phyloP scores from a whole-genome alignment of 2,113 vertebrate species.

The Amazona guildingii region DNA sequence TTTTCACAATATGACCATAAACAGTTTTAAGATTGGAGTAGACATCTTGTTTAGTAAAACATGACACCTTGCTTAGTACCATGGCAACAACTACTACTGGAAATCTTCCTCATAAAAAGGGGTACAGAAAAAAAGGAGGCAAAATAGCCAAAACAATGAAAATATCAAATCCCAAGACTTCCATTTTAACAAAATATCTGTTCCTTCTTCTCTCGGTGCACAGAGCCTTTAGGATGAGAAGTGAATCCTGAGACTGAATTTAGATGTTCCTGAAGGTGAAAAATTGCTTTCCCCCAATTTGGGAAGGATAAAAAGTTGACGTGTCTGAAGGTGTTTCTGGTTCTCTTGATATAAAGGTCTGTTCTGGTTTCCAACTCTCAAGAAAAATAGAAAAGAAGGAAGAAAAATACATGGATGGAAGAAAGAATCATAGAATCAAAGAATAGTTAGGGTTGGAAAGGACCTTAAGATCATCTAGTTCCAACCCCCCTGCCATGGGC shows the following conservation, averaged over 20 bases:
- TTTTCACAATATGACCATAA: neutral
- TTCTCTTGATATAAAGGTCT: neutral
- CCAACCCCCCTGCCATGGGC: no score
- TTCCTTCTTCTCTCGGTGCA: neutral
- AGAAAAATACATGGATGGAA: neutral
- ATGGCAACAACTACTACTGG: conserved; percentile 41
- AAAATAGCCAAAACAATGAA: neutral
- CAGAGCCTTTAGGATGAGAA: neutral
- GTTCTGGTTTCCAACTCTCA: neutral
- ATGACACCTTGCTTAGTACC: neutral
- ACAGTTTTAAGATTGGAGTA: neutral
- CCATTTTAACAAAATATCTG: neutral
- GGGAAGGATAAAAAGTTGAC: neutral
- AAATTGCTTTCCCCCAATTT: neutral
- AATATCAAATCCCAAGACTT: neutral
- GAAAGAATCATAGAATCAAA: neutral
- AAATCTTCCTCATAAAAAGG: neutral
- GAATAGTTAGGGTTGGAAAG: no score
- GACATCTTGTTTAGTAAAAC: neutral
- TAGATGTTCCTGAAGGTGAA: neutral
- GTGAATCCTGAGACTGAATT: neutral
- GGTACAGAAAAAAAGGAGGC: neutral
- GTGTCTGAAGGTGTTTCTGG: neutral
- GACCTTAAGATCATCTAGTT: no score
- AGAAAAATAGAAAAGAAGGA: neutral